Base-by-base conservation (phyloP, 2,797 vertebrate genomes). In the Cuniculus paca region DNA sequence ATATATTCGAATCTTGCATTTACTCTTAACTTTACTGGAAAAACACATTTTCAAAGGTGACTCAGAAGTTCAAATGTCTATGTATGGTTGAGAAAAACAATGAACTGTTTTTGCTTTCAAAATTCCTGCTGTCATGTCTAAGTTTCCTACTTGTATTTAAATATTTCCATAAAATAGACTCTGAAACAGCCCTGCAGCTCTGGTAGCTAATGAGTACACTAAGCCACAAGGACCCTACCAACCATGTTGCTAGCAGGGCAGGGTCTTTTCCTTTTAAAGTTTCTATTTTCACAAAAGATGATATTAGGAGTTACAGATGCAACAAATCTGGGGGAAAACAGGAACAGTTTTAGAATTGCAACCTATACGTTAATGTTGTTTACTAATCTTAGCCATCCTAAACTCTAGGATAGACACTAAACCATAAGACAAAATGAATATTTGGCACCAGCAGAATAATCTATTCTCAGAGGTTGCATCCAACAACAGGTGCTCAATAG, bases 21-120 rank as follows among this genome's bases (percentile, higher is more conserved):
- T 48, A 84, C 31, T 75, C 82, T 54, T 79, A 48, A 79, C 56
- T 19, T 89, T 84, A 36, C 22, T 34, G 34, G 84, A 56, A 87
- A 60, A 94, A 82, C 20, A 54, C 7, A 48, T 45, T 90, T 96
- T 45, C 78, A 63, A 61, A 88, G 58, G 86, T 60, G 77, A 84
- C 54, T 88, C 70, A 92, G 34, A 91, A 90, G 42, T 72, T 60
- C 58, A 78, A 90, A 45, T 70, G 34, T 48, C 60, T 92, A 2
- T 74, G n/a, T 50, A 90, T 58, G 28, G 19, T 50, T 82, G 13
- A 78, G 78, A 75, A 84, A 91, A 81, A 31, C 58, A 74, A 24
- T 16, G 68, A n/a, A 86, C 11, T 31, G 48, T 60, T 96, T 45
- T 90, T 56, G 78, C 68, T 92, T 96, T 92, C 34, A 80, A 93